A percentile compares a stretch with the other conserved stretches of the same genome.
Conservation (phyloP, 2,888 invertebrate genomes). For the Serripes groenlandicus region DNA sequence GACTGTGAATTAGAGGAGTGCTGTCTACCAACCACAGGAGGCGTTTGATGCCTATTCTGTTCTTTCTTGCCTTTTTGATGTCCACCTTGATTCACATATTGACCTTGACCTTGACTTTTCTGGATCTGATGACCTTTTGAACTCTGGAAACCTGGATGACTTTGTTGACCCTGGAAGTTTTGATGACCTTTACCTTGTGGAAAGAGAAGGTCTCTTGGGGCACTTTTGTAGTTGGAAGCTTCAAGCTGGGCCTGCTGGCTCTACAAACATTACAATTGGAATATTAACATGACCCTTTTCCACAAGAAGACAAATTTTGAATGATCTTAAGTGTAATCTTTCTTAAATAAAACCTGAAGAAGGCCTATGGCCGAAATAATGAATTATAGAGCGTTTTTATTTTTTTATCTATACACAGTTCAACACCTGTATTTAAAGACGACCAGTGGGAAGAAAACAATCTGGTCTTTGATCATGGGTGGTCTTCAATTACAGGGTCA, state of each 20-base stretch:
- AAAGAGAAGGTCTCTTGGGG: constrained; percentile 3
- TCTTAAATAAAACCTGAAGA: no score
- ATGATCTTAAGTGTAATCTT: no score
- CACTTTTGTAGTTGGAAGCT: constrained; percentile 1
- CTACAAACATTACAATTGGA: no score
- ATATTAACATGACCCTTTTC: neutral
- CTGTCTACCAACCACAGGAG: constrained; percentile 3
- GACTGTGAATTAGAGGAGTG: constrained; percentile 21
- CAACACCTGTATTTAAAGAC: no score
- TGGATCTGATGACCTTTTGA: neutral
- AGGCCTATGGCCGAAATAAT: no score
- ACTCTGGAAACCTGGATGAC: neutral
- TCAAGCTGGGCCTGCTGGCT: constrained; percentile 28
- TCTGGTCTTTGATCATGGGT: no score
- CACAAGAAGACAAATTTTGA: no score
- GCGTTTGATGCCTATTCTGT: neutral
- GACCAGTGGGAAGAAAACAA: no score
- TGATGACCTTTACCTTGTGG: constrained; percentile 24
- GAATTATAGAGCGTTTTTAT: no score
- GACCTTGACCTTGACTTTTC: constrained; percentile 5
- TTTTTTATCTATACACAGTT: no score
- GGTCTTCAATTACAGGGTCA: no score
- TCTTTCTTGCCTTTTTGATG: constrained; percentile 8
- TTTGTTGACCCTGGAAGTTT: constrained; percentile 10
- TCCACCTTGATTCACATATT: neutral